Percentiles rank a stretch among this genome's conserved stretches.
Conservation (phyloP, 2,797 vertebrate species). For the Gymnothorax javanicus region DNA sequence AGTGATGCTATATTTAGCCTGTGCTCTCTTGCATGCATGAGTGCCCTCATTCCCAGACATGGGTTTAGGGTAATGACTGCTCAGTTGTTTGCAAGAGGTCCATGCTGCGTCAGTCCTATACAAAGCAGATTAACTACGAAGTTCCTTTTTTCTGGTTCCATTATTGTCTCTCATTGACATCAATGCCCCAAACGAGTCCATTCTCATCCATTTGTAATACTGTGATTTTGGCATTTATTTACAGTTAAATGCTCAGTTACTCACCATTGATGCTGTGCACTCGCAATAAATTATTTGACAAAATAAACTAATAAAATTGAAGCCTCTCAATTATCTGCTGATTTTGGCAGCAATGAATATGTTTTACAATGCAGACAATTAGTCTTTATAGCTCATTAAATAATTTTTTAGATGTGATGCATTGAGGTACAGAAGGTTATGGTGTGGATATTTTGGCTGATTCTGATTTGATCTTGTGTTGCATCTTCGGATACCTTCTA, state of each 20-base stretch:
- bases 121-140: conserved; percentile 42
- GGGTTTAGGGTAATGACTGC: conserved; percentile 34
- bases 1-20: conserved; percentile 41
- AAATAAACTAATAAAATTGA: not conserved
- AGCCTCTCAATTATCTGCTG: not conserved
- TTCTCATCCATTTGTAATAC: not conserved
- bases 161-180: conserved; percentile 8
- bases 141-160: not conserved
- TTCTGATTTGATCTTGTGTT: not conserved
- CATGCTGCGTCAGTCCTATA: conserved; percentile 43
- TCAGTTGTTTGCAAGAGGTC: conserved; percentile 38
- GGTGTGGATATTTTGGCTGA: not conserved
- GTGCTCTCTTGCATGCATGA: conserved; percentile 37
- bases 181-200: not conserved
- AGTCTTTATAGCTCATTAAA: not conserved
- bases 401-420: not conserved
- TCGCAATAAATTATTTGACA: not conserved
- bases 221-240: not conserved
- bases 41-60: conserved; percentile 27
- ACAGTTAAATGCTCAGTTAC: not conserved
- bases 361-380: not conserved
- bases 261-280: not conserved
- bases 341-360: not conserved
- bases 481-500: not conserved
- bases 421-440: not conserved